Conservation (phyloP, 2,888 invertebrate species). For the Ligdia adustata region DNA sequence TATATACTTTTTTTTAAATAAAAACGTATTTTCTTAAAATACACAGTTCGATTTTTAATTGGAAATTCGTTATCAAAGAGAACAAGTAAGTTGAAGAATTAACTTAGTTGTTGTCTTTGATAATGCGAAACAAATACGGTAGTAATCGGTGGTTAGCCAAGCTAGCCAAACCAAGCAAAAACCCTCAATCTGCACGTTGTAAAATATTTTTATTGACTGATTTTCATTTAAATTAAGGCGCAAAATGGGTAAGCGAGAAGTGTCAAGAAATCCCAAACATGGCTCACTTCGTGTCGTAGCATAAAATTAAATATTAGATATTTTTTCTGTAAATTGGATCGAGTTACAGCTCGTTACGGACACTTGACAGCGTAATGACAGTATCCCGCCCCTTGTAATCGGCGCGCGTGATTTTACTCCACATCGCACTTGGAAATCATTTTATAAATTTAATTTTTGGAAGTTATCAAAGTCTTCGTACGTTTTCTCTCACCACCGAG, state of each 20-base stretch:
- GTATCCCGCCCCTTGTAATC: conserved; percentile 69
- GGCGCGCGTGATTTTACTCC: conserved; percentile 68
- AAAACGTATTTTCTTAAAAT: too few species aligned
- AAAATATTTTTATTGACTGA: too few species aligned
- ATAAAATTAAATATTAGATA: conserved; percentile 44
- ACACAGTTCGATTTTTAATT: too few species aligned
- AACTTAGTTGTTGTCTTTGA: too few species aligned
- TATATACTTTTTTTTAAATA: too few species aligned
- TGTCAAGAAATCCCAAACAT: conserved; percentile 10
- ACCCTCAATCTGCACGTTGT: too few species aligned
- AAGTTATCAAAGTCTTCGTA: conserved; percentile 68
- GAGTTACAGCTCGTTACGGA: conserved; percentile 59
- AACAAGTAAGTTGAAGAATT: too few species aligned
- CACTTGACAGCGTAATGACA: conserved; percentile 72
- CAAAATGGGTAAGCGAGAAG: not conserved
- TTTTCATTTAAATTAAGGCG: too few species aligned
- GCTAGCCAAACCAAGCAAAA: too few species aligned
- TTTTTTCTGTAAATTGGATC: conserved; percentile 40
- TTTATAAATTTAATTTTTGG: conserved; percentile 67
- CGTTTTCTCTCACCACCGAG: conserved; percentile 54
- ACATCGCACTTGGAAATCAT: conserved; percentile 73
- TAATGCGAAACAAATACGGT: too few species aligned
- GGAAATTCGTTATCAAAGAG: too few species aligned
- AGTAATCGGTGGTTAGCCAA: too few species aligned
- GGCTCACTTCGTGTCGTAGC: conserved; percentile 8